Base-by-base conservation (phyloP, 1,140 invertebrate genomes). In the Melitaea cinxia region DNA sequence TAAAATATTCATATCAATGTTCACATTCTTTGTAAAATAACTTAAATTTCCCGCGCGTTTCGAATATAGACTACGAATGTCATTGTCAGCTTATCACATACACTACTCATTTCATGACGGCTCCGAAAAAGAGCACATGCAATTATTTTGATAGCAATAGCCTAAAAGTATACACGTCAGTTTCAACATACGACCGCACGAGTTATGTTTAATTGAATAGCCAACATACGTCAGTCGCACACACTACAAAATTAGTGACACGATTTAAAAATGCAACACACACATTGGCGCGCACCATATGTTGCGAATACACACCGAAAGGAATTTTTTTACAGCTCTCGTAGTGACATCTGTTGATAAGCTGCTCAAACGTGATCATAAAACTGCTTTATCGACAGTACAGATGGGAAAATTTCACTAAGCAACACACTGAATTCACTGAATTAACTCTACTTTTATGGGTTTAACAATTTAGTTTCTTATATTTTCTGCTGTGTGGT, bases 1-100 rank as follows among this genome's bases (percentile, higher is more conserved):
- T 59, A 66, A 70, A 56, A 47, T 47, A 64, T 50, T 10, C n/a
- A n/a, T n/a, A n/a, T 37, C 33, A 28, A 15, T 56, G 50, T 56
- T 42, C 59, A 68, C 64, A 71, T 55, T 67, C 47, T 69, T 55
- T 39, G n/a, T 35, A 62, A 72, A 78, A 68, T 53, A 53, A 68
- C 67, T 84, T 55, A 63, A 85, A 87, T 60, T 76, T 85, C 80
- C 79, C 84, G 82, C 84, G 75, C 61, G 64, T 49, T 66, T 39
- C 66, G 58, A 49, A 66, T 58, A 74, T 52, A 54, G 35, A 58
- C 53, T 37, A 55, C 42, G 61, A 75, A 81, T 77, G 79, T 87
- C 77, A 84, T 76, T 78, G 78, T 82, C 82, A 82, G 54, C 69
- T 57, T 56, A 73, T 4, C 37, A 39, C 56, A 63, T 35, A 42